phyloP scores from a whole-genome alignment of 2,113 vertebrate genomes.

The Acanthochromis polyacanthus region DNA sequence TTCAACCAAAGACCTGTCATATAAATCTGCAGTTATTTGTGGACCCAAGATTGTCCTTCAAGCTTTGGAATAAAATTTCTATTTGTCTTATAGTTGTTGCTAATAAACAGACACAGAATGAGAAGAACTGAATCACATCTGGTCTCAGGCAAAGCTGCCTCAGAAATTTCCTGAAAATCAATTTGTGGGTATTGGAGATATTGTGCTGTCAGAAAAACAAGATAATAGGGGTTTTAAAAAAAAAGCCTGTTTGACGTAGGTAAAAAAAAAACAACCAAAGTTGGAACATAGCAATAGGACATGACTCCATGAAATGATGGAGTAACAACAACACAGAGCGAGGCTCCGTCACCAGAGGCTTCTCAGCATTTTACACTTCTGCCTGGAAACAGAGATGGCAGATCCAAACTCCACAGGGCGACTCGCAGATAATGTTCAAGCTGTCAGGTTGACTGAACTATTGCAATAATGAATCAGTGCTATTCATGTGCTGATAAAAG shows the following conservation, averaged over 20 bases:
- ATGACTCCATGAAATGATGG: slow-evolving; percentile 8
- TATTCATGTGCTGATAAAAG: slow-evolving; percentile 9
- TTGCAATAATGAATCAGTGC: background rate
- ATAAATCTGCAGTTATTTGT: background rate
- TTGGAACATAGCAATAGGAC: background rate
- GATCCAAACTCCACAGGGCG: background rate
- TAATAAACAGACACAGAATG: background rate
- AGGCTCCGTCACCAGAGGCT: background rate
- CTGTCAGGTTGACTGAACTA: slow-evolving; percentile 2
- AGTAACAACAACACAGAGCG: background rate
- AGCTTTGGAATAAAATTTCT: background rate
- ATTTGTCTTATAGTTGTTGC: background rate
- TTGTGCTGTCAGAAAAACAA: slow-evolving; percentile 1
- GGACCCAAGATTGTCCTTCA: background rate
- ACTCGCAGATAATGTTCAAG: background rate
- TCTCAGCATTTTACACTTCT: background rate
- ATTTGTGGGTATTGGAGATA: background rate
- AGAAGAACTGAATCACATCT: background rate
- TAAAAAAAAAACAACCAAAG: too few species aligned
- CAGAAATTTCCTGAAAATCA: background rate
- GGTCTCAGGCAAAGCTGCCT: background rate
- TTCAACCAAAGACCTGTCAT: background rate
- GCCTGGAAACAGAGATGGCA: slow-evolving; percentile 15
- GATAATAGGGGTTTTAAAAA: background rate
- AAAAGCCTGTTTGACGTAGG: background rate